A percentile compares a stretch with the other conserved stretches of the same genome.
Conservation (phyloP, 2,888 invertebrate genomes). For the Pteria penguin region DNA sequence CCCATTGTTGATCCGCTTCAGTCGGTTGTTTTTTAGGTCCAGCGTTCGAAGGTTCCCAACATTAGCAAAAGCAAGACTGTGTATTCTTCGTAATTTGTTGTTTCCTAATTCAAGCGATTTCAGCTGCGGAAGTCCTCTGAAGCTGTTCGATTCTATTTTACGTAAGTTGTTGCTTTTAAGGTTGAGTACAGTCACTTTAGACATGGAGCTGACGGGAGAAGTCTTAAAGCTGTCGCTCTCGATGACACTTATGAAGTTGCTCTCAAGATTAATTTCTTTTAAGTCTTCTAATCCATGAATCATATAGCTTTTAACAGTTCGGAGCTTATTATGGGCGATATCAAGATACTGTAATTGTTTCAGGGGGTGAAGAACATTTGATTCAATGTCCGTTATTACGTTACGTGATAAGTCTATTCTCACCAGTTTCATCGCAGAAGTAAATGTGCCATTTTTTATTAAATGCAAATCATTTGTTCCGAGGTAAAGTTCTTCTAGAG, state of each 20-base stretch:
- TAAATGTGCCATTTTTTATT: constrained; percentile 56
- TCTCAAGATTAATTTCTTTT: constrained; percentile 60
- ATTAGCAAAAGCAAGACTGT: constrained; percentile 58
- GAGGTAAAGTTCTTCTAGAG: constrained; percentile 56
- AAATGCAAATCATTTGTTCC: constrained; percentile 56
- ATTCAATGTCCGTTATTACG: constrained; percentile 51
- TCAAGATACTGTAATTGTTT: constrained; percentile 53
- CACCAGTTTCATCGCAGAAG: constrained; percentile 40
- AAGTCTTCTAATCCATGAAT: constrained; percentile 62
- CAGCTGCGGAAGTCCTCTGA: constrained; percentile 62
- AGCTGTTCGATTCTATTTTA: constrained; percentile 48
- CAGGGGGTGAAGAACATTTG: constrained; percentile 51
- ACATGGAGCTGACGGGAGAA: constrained; percentile 53
- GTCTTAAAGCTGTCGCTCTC: constrained; percentile 65
- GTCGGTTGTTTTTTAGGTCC: constrained; percentile 56
- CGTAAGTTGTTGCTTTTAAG: constrained; percentile 62
- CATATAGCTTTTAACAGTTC: constrained; percentile 52
- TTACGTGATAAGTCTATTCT: constrained; percentile 59
- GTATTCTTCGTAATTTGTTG: constrained; percentile 58
- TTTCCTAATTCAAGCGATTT: constrained; percentile 66
- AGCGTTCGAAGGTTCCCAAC: constrained; percentile 59
- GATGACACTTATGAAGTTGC: constrained; percentile 60
- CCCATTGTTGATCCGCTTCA: constrained; percentile 52
- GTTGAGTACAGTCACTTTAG: constrained; percentile 64
- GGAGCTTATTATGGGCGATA: constrained; percentile 61